A percentile compares a stretch with the other conserved stretches of the same genome.
phyloP scores from a whole-genome alignment of 92 coral and sea anemone species.

The Zoanthus sociatus region DNA sequence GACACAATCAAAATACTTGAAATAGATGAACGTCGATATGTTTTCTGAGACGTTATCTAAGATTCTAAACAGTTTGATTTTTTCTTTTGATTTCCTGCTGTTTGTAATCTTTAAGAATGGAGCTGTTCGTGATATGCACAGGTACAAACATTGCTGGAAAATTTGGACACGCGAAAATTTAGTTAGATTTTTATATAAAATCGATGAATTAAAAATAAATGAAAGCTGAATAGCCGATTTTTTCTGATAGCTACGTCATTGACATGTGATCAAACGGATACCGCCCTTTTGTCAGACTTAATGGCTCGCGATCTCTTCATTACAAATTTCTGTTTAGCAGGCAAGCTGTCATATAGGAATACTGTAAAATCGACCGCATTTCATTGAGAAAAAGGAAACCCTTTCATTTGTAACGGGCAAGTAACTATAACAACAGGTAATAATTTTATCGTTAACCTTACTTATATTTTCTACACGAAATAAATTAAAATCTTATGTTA shows the following conservation, averaged over 20 bases:
- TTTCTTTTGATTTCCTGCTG: not conserved
- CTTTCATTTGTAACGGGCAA: not conserved
- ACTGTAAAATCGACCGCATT: constrained; percentile 25
- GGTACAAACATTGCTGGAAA: not conserved
- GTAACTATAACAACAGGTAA: constrained; percentile 8
- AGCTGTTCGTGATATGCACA: not conserved
- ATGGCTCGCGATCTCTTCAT: constrained; percentile 30
- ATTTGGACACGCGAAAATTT: constrained; percentile 1
- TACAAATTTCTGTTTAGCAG: not conserved
- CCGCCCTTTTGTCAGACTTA: constrained; percentile 34
- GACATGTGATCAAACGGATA: constrained; percentile 34
- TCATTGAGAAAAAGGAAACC: not conserved
- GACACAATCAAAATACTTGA: not conserved
- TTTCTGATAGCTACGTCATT: constrained; percentile 18
- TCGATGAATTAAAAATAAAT: not conserved
- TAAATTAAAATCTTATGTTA: not conserved
- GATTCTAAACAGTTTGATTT: not conserved
- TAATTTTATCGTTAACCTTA: not conserved
- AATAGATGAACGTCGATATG: not conserved
- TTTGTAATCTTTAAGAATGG: not conserved
- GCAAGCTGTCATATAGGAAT: not conserved
- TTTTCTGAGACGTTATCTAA: not conserved
- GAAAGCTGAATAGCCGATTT: not conserved
- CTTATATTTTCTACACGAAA: no score
- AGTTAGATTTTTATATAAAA: not conserved